phyloP scores from a whole-genome alignment of 2,113 vertebrate genomes.

The Passerina amoena region DNA sequence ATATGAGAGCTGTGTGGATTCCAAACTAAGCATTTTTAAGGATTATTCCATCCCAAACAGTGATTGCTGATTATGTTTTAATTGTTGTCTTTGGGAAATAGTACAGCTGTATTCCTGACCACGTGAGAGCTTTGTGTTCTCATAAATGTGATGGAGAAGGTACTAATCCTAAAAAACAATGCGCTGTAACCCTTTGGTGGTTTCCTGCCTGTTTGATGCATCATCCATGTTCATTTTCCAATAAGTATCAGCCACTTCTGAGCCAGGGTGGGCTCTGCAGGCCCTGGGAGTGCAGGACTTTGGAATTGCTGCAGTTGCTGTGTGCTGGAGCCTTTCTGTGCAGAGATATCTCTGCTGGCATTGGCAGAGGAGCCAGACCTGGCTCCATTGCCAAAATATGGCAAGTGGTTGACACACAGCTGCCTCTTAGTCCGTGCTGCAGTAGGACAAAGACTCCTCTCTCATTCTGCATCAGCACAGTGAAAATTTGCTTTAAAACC shows the following conservation, averaged over 20 bases:
- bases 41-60: not conserved
- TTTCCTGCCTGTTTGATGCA: not conserved
- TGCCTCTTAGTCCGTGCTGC: not conserved
- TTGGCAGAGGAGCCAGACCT: not conserved
- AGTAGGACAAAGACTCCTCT: not conserved
- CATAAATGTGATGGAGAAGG: not conserved
- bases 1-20: not conserved
- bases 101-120: not conserved
- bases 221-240: not conserved
- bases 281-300: fast-evolving
- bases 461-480: not conserved
- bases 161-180: not conserved
- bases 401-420: not conserved
- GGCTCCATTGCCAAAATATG: not conserved
- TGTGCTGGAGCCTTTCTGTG: not conserved
- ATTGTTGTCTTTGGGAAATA: not conserved
- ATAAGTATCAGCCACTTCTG: not conserved
- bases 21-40: not conserved
- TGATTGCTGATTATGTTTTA: not conserved
- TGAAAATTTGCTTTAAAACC: not conserved
- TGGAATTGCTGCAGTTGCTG: not conserved
- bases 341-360: not conserved
- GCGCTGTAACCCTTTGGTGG: not conserved
- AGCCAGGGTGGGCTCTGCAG: not conserved
- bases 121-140: not conserved